phyloP scores from a whole-genome alignment of 2,797 vertebrate genomes.

The Rallus crepitans region DNA sequence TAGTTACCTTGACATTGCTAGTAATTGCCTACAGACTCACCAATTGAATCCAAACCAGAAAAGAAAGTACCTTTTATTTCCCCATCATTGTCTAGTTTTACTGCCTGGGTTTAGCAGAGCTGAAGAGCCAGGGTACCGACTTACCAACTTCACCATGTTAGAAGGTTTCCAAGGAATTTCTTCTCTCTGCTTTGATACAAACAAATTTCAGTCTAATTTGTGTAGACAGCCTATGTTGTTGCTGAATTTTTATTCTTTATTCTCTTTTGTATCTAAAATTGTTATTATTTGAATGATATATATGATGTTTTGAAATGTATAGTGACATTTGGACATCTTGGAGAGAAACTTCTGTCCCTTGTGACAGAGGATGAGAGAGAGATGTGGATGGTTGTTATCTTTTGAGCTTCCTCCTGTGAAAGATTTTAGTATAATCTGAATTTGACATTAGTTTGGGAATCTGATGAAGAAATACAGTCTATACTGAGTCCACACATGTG shows the following conservation, averaged over 20 bases:
- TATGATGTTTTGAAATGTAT: neutral
- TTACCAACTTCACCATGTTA: neutral
- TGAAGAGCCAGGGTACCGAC: neutral
- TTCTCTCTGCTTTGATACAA: neutral
- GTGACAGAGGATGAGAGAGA: neutral
- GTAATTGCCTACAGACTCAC: neutral
- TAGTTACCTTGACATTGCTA: neutral
- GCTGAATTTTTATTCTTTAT: neutral
- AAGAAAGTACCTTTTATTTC: neutral
- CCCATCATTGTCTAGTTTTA: neutral
- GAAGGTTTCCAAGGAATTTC: neutral
- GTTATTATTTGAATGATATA: neutral
- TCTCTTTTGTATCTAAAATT: neutral
- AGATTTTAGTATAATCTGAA: neutral
- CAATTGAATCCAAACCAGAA: neutral
- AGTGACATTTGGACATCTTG: neutral
- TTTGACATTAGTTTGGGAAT: neutral
- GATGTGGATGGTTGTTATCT: neutral
- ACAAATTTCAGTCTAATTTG: neutral
- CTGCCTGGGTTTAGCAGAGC: neutral
- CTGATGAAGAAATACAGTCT: neutral
- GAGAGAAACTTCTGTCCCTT: neutral
- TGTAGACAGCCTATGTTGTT: neutral
- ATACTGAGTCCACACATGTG: neutral
- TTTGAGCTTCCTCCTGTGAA: neutral